Percentiles rank a stretch among this genome's conserved stretches.
phyloP scores from a whole-genome alignment of 2,113 vertebrate species.

The Anoplopoma fimbria region DNA sequence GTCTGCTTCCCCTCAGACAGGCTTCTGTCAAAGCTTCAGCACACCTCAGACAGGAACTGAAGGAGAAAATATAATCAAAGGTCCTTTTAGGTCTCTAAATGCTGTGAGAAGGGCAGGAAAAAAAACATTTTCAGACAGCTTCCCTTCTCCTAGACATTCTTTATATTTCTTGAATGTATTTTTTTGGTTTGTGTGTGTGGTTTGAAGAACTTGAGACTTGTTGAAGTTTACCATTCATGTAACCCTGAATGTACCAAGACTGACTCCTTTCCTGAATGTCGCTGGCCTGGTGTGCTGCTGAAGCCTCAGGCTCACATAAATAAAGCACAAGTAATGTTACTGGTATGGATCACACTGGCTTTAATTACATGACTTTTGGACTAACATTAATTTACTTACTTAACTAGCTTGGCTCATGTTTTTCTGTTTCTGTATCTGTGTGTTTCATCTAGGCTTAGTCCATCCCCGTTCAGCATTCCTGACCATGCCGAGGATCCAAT shows the following conservation, averaged over 20 bases:
- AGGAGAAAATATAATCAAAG: conserved; percentile 53
- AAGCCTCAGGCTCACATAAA: conserved; percentile 51
- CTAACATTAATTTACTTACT: conserved; percentile 16
- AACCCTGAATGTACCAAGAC: conserved; percentile 14
- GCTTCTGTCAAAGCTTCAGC: conserved; percentile 47
- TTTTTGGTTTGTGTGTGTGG: not conserved
- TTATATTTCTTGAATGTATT: not conserved
- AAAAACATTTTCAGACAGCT: conserved; percentile 22
- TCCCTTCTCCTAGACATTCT: not conserved
- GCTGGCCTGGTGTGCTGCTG: conserved; percentile 26
- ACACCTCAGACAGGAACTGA: conserved; percentile 41
- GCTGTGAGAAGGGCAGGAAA: conserved; percentile 32
- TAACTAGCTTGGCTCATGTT: not conserved
- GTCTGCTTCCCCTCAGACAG: conserved; percentile 42
- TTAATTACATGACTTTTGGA: conserved; percentile 16
- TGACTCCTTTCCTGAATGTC: conserved; percentile 31
- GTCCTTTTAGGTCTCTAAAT: conserved; percentile 48
- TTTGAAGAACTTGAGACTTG: conserved; percentile 20
- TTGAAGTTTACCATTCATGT: conserved; percentile 29
- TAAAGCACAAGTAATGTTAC: conserved; percentile 38
- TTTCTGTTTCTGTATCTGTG: conserved; percentile 10
- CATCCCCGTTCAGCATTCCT: conserved; percentile 70
- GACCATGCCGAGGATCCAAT: conserved; percentile 30
- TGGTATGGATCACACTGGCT: conserved; percentile 34
- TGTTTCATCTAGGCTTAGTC: conserved; percentile 79